Percentiles rank a stretch among this genome's conserved stretches.
Conservation (phyloP, 2,113 vertebrate genomes). For the Psammodynastes pulverulentus region DNA sequence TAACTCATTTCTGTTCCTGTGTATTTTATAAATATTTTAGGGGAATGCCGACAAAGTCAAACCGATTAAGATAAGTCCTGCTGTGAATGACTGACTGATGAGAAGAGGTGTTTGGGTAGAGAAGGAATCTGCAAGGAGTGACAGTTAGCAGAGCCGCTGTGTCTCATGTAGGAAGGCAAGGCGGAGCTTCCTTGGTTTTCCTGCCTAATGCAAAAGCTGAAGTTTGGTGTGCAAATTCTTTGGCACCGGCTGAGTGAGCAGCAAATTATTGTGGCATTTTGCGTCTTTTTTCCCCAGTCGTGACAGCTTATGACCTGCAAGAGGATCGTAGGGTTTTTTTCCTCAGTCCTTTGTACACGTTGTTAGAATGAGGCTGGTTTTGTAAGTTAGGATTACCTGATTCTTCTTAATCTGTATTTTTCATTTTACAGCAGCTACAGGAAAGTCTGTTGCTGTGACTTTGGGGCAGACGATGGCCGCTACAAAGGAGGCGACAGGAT, state of each 20-base stretch:
- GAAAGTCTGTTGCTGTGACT: conserved; percentile 78
- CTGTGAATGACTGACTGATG: neutral
- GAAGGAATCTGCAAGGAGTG: neutral
- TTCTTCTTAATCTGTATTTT: conserved; percentile 3
- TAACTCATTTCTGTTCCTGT: conserved; percentile 47
- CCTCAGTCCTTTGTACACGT: neutral
- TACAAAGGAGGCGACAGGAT: conserved; percentile 84
- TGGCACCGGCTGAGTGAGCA: neutral
- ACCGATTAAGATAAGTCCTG: neutral
- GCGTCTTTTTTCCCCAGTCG: neutral
- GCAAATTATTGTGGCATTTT: neutral
- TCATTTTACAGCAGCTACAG: conserved; percentile 62
- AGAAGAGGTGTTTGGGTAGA: fast-evolving
- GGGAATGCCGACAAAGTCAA: conserved; percentile 1
- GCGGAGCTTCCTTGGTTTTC: fast-evolving
- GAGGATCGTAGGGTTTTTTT: neutral
- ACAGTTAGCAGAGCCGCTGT: neutral
- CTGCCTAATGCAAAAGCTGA: neutral
- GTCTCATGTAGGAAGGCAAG: fast-evolving
- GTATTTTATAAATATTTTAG: conserved; percentile 55
- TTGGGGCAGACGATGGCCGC: conserved; percentile 76
- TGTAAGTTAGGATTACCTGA: neutral
- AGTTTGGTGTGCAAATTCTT: fast-evolving
- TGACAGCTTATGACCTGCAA: neutral
- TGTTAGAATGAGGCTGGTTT: neutral